Conservation (phyloP, 2,113 vertebrate genomes). For the Poecilia latipinna region DNA sequence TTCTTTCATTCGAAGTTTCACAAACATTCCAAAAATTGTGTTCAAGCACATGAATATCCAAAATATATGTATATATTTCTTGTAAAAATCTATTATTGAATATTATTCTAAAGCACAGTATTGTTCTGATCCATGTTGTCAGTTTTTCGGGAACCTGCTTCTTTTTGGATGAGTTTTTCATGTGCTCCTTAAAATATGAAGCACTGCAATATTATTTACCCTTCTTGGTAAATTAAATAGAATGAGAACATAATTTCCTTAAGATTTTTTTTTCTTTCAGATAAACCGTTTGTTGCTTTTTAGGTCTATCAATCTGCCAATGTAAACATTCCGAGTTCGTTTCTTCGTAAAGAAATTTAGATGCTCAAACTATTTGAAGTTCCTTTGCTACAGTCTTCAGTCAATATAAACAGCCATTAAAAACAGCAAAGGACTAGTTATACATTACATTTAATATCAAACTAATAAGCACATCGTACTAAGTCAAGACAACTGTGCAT, state of each 20-base stretch:
- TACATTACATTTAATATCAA: neutral
- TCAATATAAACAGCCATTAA: neutral
- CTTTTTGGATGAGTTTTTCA: too few relatives aligned
- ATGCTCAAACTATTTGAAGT: neutral
- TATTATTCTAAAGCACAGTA: neutral
- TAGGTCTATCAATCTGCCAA: neutral
- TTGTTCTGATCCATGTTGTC: too few relatives aligned
- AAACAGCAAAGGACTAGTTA: neutral
- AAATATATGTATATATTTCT: neutral
- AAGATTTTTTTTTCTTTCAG: neutral
- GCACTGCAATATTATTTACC: neutral
- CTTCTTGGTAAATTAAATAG: neutral
- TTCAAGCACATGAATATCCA: neutral
- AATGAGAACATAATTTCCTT: neutral
- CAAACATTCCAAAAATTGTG: neutral
- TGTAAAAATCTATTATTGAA: neutral
- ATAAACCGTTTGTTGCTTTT: neutral
- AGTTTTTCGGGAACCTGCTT: neutral
- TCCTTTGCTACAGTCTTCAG: neutral
- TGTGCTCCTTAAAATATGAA: neutral
- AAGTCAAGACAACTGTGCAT: neutral
- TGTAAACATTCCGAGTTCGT: neutral
- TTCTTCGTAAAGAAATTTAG: neutral
- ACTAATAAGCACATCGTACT: neutral
- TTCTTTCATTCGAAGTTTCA: neutral